A percentile compares a stretch with the other conserved stretches of the same genome.
Evolutionary conservation across 2,888 invertebrate genomes (phyloP).

Genomic region (Agrilus mali): DNA sequence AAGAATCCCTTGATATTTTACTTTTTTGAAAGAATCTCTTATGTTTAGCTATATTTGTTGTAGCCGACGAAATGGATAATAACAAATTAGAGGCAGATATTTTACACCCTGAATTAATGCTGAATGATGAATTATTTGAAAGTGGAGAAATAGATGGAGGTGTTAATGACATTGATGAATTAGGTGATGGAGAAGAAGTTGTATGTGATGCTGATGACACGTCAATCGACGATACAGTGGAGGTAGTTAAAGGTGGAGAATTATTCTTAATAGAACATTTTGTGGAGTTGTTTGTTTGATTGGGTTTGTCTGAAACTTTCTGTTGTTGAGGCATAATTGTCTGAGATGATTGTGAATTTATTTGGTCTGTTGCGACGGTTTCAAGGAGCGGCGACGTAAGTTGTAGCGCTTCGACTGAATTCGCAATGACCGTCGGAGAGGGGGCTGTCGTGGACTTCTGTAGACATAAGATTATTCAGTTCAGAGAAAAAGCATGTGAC

Average conservation of each 20-base stretch:
- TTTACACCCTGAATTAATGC: not conserved
- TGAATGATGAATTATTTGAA: not conserved
- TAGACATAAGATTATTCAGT: conserved; percentile 6
- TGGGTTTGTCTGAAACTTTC: not conserved
- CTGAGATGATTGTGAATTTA: not conserved
- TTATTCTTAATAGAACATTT: not conserved
- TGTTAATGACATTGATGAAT: not conserved
- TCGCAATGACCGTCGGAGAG: conserved; percentile 11
- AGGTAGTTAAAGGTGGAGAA: conserved; percentile 10
- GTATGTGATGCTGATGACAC: too few relatives aligned
- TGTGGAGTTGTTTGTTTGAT: not conserved
- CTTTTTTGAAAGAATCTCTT: too few relatives aligned
- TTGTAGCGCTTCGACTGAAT: conserved; percentile 13
- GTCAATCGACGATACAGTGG: conserved; percentile 12
- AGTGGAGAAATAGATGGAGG: not conserved
- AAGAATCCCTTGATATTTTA: too few relatives aligned
- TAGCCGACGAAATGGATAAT: not conserved
- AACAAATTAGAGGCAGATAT: not conserved
- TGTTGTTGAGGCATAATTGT: conserved; percentile 6
- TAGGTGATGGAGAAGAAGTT: not conserved
- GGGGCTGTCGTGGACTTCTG: conserved; percentile 8
- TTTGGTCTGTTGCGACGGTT: too few relatives aligned
- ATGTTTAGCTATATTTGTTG: conserved; percentile 6
- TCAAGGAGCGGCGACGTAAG: not conserved
- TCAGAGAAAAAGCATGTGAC: conserved; percentile 10